A percentile compares a stretch with the other conserved stretches of the same genome.
Evolutionary conservation across 2,797 vertebrate species (phyloP).

Genomic region (Lophius americanus): DNA sequence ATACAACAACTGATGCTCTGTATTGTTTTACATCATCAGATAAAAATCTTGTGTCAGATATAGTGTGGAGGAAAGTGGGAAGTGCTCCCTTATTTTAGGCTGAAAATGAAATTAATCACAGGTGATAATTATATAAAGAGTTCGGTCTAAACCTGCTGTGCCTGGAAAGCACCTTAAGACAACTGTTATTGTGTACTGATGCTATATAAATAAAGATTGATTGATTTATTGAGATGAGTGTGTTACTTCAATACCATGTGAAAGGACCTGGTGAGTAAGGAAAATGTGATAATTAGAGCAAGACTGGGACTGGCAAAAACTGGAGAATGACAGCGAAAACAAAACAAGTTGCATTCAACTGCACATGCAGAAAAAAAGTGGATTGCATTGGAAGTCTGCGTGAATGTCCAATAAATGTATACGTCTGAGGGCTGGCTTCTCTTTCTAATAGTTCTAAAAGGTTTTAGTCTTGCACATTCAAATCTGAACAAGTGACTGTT

Average conservation of each 20-base stretch:
- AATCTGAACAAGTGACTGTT: background rate
- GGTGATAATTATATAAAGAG: background rate
- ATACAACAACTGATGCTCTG: conserved; percentile 43
- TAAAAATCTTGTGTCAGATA: conserved; percentile 44
- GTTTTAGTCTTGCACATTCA: background rate
- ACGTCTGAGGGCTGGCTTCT: background rate
- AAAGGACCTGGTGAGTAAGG: conserved; percentile 30
- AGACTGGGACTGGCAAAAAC: conserved; percentile 21
- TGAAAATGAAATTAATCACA: conserved; percentile 60
- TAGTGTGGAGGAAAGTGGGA: conserved; percentile 46
- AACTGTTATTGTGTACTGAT: no score
- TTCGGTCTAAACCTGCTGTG: no score
- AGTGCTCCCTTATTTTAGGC: conserved; percentile 44
- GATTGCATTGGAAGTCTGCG: background rate
- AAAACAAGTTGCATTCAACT: background rate
- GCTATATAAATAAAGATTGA: no score
- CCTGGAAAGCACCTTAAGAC: no score
- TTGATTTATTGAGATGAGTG: conserved; percentile 20
- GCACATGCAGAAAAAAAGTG: background rate
- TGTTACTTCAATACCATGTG: conserved; percentile 48
- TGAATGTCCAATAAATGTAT: background rate
- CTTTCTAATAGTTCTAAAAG: background rate
- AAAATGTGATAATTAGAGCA: conserved; percentile 63
- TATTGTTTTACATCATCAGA: conserved; percentile 65
- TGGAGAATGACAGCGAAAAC: conserved; percentile 4